Base-by-base conservation (phyloP, 1,140 invertebrate species). In the Listronotus oregonensis region DNA sequence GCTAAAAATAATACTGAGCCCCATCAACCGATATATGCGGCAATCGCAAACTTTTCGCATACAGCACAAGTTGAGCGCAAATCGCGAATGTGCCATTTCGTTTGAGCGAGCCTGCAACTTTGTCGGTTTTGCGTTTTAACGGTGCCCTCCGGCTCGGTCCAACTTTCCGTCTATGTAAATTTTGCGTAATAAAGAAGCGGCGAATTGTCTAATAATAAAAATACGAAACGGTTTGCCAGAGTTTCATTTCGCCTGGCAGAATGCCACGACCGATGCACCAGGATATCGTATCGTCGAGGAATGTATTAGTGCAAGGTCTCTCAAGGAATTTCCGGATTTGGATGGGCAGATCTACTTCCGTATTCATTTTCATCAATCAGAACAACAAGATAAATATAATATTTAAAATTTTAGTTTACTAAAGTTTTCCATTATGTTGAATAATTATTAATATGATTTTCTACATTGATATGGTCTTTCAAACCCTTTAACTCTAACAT, bases 171-270 rank as follows among this genome's bases (percentile, higher is more conserved):
- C 61, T 56, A 64, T 64, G 61, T 56, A 67, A 67, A 62, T 67
- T 67, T 67, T 47, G 51, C 59, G 60, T 58, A 67, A 67, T 67
- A 67, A 67, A 67, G 66, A 67, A 67, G 66, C 66, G 66, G 54
- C 40, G 50, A 64, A 67, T 67, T 67, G 60, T 67, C 59, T 67
- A 67, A 67, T 67, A 67, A 67, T 67, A 67, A 67, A 67, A 67
- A 67, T 67, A 64, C 66, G 59, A 47, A 59, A 59, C 57, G 57
- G 43, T 27, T 59, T 50, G 46, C 57, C 46, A 59, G 47, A 62
- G 59, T 62, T 52, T 52, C 59, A 44, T 62, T 62, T 52, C 59
- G 49, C 52, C 49, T 62, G 59, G 59, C 59, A 62, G n/a, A 52
- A 43, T 52, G 59, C 59, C 59, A 62, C 57, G 46, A 59, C 57